Conservation (phyloP, 2,797 vertebrate species). For the Sebastes dallii region DNA sequence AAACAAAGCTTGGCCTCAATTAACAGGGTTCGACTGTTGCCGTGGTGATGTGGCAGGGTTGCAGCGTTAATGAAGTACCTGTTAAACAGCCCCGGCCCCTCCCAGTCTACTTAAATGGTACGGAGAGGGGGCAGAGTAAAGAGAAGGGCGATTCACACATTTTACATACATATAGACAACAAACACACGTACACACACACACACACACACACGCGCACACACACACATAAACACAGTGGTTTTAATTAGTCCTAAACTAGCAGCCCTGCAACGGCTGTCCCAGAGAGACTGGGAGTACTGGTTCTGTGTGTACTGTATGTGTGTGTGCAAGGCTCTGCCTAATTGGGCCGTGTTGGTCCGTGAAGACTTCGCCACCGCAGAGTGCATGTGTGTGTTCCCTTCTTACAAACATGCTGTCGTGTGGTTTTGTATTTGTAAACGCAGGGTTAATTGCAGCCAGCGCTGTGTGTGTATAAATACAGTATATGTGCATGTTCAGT, state of each 20-base stretch:
- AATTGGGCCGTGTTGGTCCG: conserved; percentile 81
- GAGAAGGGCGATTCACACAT: conserved; percentile 62
- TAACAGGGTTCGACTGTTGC: conserved; percentile 82
- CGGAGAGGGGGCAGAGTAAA: conserved; percentile 59
- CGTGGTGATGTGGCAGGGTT: conserved; percentile 79
- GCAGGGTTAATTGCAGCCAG: conserved; percentile 76
- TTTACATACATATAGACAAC: conserved; percentile 60
- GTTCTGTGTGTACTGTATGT: conserved; percentile 29
- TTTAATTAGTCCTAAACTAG: conserved; percentile 87
- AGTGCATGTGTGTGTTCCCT: conserved; percentile 64
- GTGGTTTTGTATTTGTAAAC: conserved; percentile 79
- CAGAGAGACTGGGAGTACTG: conserved; percentile 69
- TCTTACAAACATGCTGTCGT: conserved; percentile 73
- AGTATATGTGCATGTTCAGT: conserved; percentile 25
- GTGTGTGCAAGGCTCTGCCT: conserved; percentile 66
- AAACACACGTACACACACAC: not conserved
- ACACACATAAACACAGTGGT: conserved; percentile 62
- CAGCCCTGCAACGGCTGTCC: conserved; percentile 74
- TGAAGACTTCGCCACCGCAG: conserved; percentile 77
- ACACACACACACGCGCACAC: conserved; percentile 43
- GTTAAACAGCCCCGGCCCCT: conserved; percentile 80
- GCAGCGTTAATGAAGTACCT: conserved; percentile 86
- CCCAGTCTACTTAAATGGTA: conserved; percentile 79
- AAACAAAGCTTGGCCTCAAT: conserved; percentile 85
- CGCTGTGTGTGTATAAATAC: conserved; percentile 51